These are phyloP conservation scores for Falcunculus frontatus DNA, from an alignment of 2,113 vertebrate genomes.

Conservation along the genomic window DNA sequence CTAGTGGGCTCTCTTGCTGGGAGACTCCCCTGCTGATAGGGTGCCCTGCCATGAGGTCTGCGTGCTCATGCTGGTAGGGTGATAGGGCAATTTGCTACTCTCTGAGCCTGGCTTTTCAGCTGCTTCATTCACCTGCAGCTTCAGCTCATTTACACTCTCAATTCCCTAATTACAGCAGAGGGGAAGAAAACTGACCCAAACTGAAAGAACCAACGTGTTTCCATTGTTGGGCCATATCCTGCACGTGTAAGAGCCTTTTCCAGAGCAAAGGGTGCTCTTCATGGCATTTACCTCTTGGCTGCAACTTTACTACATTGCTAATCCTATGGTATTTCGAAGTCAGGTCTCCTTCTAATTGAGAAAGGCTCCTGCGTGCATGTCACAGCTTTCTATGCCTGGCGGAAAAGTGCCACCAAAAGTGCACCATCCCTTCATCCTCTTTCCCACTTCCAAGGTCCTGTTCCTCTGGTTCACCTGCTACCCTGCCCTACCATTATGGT, in stretches of 20 bases:
- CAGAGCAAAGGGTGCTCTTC: too few species aligned
- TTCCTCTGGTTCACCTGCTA: not conserved
- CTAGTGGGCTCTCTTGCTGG: not conserved
- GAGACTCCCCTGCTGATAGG: not conserved
- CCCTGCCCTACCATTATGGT: not conserved
- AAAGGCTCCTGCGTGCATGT: not conserved
- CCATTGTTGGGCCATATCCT: too few species aligned
- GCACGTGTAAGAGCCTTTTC: accelerated
- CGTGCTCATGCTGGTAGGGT: not conserved
- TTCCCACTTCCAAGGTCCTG: not conserved
- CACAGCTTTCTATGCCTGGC: not conserved
- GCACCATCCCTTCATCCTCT: not conserved
- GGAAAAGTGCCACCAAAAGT: not conserved
- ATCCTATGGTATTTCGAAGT: not conserved
- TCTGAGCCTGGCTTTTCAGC: not conserved
- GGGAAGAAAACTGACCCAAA: not conserved
- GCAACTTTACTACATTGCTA: not conserved
- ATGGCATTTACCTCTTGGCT: not conserved
- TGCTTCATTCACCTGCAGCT: not conserved
- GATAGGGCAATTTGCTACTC: not conserved
- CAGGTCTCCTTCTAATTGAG: not conserved
- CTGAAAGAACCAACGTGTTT: not conserved
- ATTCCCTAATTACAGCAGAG: not conserved
- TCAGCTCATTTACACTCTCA: not conserved
- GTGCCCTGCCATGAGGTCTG: accelerated